Evolutionary conservation across 2,888 invertebrate species (phyloP), one percentile per base, ranked within the genome.

Genomic region (Lissonota sp.): DNA sequence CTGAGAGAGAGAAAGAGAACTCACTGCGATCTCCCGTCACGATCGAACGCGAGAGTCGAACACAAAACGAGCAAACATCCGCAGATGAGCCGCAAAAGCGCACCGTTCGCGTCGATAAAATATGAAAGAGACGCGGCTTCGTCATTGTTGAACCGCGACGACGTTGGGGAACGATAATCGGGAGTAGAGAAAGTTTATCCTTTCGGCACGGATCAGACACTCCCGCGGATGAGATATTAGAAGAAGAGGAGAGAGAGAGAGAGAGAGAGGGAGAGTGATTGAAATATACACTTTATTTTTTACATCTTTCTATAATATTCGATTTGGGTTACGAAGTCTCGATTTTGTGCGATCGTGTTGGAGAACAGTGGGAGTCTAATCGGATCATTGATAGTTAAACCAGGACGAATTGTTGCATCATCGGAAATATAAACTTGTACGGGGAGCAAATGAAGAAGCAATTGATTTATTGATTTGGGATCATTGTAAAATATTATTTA

Each of bases 171-270:
- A 74, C 69, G 73, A 78, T 78, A 53, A 69, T 77, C 73, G 69
- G 16, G 69, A 81, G 73, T 70, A 51, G 80, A 78, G 80, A 81
- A 81, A 81, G 80, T 81, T 75, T 53, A 81, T 74, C 69, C 77
- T 78, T 78, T 81, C 69, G 77, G 77, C 73, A 77, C 69, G 77
- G 67, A 67, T 58, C 73, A 53, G 57, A 73, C 73, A 64, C 44
- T 73, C 58, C 74, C 42, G 51, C 49, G 49, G 42, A 4, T 51
- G 42, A 26, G 26, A 26, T 26, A 1, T 26, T 26, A 26, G 26
- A 26, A 26, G 26, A 26, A 26, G 26, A 26, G 16, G 10, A 46
- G 66, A 49, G 62, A 60, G 53, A 74, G 53, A 42, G 37, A 40
- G 70, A 70, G 12, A 44, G 44, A 44, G 44, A 44, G 44, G 10